A percentile compares a stretch with the other conserved stretches of the same genome.
Conservation (phyloP, 2,888 invertebrate species). For the Ditylenchus weischeri region DNA sequence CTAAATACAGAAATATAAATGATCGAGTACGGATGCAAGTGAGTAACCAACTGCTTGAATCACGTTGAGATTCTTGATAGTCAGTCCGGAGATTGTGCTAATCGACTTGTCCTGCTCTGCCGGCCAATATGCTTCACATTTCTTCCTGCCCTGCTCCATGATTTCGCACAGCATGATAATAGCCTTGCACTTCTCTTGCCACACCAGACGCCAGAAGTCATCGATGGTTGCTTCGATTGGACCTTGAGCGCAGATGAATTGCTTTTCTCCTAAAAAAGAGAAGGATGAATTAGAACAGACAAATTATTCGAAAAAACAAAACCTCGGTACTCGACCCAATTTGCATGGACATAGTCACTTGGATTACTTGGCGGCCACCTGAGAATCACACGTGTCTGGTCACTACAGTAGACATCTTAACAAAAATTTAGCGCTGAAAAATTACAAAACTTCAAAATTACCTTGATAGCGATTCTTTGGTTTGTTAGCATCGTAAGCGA, state of each 20-base stretch:
- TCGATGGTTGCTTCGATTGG: conserved; percentile 45
- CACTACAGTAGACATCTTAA: conserved; percentile 25
- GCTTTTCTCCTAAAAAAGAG: conserved; percentile 1
- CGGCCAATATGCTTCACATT: conserved; percentile 52
- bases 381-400: conserved; percentile 23
- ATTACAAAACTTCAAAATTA: not conserved
- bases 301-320: not conserved
- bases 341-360: conserved; percentile 49
- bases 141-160: conserved; percentile 45
- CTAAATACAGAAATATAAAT: not conserved
- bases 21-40: conserved; percentile 5
- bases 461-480: conserved; percentile 30
- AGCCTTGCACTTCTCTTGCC: conserved; percentile 44
- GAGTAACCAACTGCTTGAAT: conserved; percentile 39
- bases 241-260: conserved; percentile 25
- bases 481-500: conserved; percentile 29
- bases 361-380: conserved; percentile 13
- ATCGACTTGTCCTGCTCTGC: conserved; percentile 22
- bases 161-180: conserved; percentile 48
- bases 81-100: conserved; percentile 32
- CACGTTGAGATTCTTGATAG: conserved; percentile 33
- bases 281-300: not conserved
- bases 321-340: conserved; percentile 37
- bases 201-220: conserved; percentile 47
- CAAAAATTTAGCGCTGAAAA: not conserved